Percentiles rank a stretch among this genome's conserved stretches.
Conservation (phyloP, 1,140 invertebrate genomes). For the Anoplophora glabripennis region DNA sequence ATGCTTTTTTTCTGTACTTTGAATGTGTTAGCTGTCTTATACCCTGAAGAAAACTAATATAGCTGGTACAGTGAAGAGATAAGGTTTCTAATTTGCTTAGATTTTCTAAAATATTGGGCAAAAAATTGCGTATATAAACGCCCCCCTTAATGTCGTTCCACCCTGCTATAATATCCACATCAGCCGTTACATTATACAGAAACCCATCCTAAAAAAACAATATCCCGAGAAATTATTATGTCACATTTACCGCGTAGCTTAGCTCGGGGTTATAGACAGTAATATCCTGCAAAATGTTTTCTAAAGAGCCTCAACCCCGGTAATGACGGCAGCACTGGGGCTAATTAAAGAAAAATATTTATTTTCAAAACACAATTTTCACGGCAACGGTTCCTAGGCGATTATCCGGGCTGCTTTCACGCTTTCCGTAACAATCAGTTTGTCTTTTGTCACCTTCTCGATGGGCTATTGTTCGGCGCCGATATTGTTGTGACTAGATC, state of each 20-base stretch:
- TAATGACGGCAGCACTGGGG: constrained; percentile 16
- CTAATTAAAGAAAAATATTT: constrained; percentile 37
- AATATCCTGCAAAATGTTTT: constrained; percentile 21
- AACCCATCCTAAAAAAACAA: too few relatives aligned
- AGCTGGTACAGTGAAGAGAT: too few relatives aligned
- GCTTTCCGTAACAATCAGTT: constrained; percentile 22
- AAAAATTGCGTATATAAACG: too few relatives aligned
- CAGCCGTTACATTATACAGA: too few relatives aligned
- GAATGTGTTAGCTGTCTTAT: too few relatives aligned
- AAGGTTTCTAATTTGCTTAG: too few relatives aligned
- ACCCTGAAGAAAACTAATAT: too few relatives aligned
- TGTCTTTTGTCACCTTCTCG: constrained; percentile 21
- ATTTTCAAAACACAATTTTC: constrained; percentile 38
- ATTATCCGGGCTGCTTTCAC: constrained; percentile 17
- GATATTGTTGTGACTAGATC: constrained; percentile 1
- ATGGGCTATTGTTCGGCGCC: constrained; percentile 3
- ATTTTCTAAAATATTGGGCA: too few relatives aligned
- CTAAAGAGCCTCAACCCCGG: constrained; percentile 14
- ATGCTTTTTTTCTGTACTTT: too few relatives aligned
- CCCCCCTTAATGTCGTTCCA: too few relatives aligned
- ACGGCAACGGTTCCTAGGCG: constrained; percentile 26
- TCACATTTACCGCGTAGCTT: not conserved
- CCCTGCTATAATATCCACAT: too few relatives aligned
- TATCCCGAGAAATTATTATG: too few relatives aligned
- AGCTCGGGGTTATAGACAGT: constrained; percentile 10